These are phyloP conservation scores for Acheta domesticus DNA, from an alignment of 2,888 invertebrate species.

Conservation along the genomic window DNA sequence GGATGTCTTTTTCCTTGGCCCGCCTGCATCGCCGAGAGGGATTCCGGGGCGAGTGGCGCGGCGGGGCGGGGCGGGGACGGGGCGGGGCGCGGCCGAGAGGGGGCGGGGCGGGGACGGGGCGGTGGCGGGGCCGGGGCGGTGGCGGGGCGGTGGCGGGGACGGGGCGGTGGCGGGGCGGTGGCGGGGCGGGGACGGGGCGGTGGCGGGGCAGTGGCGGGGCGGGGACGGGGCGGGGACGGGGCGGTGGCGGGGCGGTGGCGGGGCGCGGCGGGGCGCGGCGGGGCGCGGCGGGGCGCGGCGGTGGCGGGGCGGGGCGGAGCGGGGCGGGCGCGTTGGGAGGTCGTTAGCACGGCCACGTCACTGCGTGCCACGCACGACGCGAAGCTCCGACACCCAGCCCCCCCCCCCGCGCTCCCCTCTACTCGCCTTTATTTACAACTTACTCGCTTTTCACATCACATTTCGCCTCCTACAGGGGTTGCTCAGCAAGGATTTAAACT, in stretches of 20 bases:
- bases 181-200: neutral
- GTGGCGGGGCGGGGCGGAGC: neutral
- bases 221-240: neutral
- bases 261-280: neutral
- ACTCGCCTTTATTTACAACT: too few species aligned
- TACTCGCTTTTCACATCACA: too few species aligned
- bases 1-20: too few species aligned
- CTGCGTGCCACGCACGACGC: neutral
- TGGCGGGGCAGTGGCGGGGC: too few species aligned
- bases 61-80: neutral
- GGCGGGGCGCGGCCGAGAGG: too few species aligned
- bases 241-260: too few species aligned
- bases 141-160: neutral
- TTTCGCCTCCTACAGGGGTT: too few species aligned
- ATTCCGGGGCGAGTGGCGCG: neutral
- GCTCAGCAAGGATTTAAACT: too few species aligned
- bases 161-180: neutral
- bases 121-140: neutral
- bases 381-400: neutral
- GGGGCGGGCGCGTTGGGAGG: neutral
- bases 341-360: slow-evolving; percentile 18
- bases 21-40: neutral
- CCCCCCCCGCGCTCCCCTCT: too few species aligned
- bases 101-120: neutral
- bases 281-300: too few species aligned